These are phyloP conservation scores for Troides aeacus DNA, from an alignment of 2,888 invertebrate species.

Conservation along the genomic window DNA sequence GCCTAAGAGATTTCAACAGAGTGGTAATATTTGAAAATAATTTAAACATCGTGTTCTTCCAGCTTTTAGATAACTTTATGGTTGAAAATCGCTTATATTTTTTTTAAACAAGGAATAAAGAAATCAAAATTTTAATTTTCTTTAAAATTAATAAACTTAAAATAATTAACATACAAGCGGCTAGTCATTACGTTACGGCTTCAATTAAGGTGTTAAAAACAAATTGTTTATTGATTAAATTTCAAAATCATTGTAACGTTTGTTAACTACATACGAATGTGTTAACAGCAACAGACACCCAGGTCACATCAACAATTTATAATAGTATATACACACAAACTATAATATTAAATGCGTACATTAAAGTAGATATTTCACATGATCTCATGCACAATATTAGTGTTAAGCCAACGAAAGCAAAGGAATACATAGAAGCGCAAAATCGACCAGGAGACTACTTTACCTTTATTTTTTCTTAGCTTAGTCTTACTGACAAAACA, in stretches of 20 bases:
- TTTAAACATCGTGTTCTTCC: constrained; percentile 13
- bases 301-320: constrained; percentile 75
- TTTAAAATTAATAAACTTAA: not conserved
- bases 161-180: not conserved
- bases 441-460: constrained; percentile 54
- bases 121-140: not conserved
- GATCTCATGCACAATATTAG: constrained; percentile 54
- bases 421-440: constrained; percentile 47
- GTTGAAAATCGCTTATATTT: not conserved
- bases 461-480: constrained; percentile 72
- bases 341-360: constrained; percentile 52
- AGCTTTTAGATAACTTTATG: constrained; percentile 1
- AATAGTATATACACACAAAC: constrained; percentile 55
- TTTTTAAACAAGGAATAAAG: not conserved
- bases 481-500: constrained; percentile 77
- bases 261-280: constrained; percentile 43
- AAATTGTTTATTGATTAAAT: constrained; percentile 18
- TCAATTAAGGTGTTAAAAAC: constrained; percentile 3
- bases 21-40: constrained; percentile 21
- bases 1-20: constrained; percentile 36
- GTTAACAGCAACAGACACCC: constrained; percentile 65
- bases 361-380: constrained; percentile 48
- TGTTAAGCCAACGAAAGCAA: constrained; percentile 48
- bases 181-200: constrained; percentile 19
- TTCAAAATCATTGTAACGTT: constrained; percentile 13